A percentile compares a stretch with the other conserved stretches of the same genome.
Conservation (phyloP, 2,888 invertebrate species). For the Volucella inanis region DNA sequence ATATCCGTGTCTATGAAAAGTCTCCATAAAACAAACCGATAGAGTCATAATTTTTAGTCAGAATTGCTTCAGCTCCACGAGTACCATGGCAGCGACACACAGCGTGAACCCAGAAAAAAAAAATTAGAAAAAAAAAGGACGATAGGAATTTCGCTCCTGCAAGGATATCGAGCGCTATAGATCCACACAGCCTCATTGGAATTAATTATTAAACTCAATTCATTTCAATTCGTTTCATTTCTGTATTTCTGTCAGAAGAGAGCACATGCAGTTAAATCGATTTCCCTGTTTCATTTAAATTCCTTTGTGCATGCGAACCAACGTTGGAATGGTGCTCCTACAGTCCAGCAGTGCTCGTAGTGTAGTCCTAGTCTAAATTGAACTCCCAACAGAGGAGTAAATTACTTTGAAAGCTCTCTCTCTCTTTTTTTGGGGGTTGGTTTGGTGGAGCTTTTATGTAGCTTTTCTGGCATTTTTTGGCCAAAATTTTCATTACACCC, state of each 20-base stretch:
- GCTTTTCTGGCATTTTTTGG: constrained; percentile 39
- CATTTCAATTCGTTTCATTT: constrained; percentile 72
- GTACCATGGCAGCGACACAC: background rate
- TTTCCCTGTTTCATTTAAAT: constrained; percentile 69
- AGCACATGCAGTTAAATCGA: constrained; percentile 70
- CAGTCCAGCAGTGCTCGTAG: background rate
- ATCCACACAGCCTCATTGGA: constrained; percentile 52
- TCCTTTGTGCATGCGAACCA: constrained; percentile 53
- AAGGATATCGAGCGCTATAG: constrained; percentile 9
- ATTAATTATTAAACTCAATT: constrained; percentile 75
- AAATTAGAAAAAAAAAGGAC: background rate
- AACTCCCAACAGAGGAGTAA: constrained; percentile 29
- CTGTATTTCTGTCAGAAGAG: constrained; percentile 6
- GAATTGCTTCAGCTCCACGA: constrained; percentile 46
- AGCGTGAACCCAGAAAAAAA: too few species aligned
- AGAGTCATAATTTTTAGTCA: constrained; percentile 73
- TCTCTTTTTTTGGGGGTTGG: background rate
- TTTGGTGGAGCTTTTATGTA: constrained; percentile 32
- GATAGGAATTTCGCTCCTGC: constrained; percentile 6
- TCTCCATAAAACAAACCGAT: constrained; percentile 61
- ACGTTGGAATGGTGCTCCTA: constrained; percentile 2
- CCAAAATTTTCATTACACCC: constrained; percentile 52
- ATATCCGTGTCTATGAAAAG: too few species aligned
- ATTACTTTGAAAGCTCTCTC: constrained; percentile 45
- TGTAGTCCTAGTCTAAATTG: background rate